Base-by-base conservation (phyloP, 2,797 vertebrate species). In the Apogon talboti region DNA sequence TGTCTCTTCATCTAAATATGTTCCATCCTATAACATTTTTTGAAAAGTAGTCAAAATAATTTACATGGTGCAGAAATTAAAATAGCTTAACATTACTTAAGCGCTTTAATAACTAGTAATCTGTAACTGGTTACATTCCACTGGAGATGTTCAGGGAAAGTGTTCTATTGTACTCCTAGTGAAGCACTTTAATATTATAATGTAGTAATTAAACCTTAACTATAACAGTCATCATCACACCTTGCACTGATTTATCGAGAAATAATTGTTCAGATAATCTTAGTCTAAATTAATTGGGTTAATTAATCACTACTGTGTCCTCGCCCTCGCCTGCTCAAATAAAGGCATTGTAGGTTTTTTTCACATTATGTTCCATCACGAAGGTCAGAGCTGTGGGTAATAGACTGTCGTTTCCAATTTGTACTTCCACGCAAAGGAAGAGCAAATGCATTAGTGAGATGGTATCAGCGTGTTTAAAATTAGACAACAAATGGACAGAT, bases 201-300 rank as follows among this genome's bases (percentile, higher is more conserved):
- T 60, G 79, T 83, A 69, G 76, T 84, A 90, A 92, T 94, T 85
- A 89, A 90, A 90, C 81, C 71, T 76, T 83, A 88, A 91, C 89
- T 84, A 79, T 74, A 82, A 86, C 61, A 87, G 72, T 89, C 82
- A 79, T 86, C 77, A 71, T 82, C 76, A 67, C 87, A 91, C 83
- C 86, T 87, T 87, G 82, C 86, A 80, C 80, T 87, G 89, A 91
- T 87, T 92, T 91, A 92, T 92, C 58, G 68, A 84, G 86, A 82
- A 92, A 91, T 90, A 89, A 92, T 92, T 88, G 86, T 93, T 90
- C 85, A 80, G 84, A 91, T 93, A 91, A 92, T 92, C 86, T 89
- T 91, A 82, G 90, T 91, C 78, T 87, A 87, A 92, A 92, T 92
- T 88, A 93, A 93, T 91, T 90, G 79, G 84, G 87, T 92, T 92